A percentile compares a stretch with the other conserved stretches of the same genome.
Evolutionary conservation across 2,888 invertebrate genomes (phyloP).

Genomic region (Sminthurinus aureus): DNA sequence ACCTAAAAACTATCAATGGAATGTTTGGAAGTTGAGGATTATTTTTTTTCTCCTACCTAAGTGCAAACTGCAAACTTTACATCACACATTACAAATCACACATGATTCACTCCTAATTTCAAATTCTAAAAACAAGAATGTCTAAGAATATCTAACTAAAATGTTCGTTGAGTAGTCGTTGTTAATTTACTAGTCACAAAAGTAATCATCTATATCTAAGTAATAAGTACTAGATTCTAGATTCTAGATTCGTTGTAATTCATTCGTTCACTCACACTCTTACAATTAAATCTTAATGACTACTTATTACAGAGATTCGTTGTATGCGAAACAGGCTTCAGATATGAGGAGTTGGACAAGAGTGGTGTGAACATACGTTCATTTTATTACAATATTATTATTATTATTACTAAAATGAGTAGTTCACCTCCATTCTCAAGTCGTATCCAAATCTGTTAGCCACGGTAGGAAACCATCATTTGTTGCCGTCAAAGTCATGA

Average conservation of each 20-base stretch:
- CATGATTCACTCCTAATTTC: too few species aligned
- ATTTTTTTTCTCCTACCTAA: background rate
- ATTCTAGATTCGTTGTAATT: too few species aligned
- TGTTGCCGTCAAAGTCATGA: conserved; percentile 19
- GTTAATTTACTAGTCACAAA: too few species aligned
- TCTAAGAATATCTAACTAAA: too few species aligned
- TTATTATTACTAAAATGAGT: background rate
- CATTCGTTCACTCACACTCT: background rate
- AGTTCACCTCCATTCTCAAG: background rate
- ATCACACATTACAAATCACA: too few species aligned
- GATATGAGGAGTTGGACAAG: conserved; percentile 3
- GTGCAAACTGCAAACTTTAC: background rate
- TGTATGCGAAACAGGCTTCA: conserved; percentile 28
- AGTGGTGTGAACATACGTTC: background rate
- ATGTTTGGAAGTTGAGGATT: conserved; percentile 46
- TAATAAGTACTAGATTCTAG: too few species aligned
- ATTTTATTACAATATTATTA: background rate
- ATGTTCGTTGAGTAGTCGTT: too few species aligned
- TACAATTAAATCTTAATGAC: background rate
- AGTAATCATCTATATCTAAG: too few species aligned
- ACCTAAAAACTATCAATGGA: conserved; percentile 11
- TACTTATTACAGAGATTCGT: conserved; percentile 29
- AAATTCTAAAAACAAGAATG: too few species aligned
- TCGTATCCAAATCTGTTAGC: conserved; percentile 2
- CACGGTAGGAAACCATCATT: conserved; percentile 25